A percentile compares a stretch with the other conserved stretches of the same genome.
These are phyloP conservation scores for Myiozetetes cayanensis DNA, from an alignment of 2,113 vertebrate species.

Conservation along the genomic window DNA sequence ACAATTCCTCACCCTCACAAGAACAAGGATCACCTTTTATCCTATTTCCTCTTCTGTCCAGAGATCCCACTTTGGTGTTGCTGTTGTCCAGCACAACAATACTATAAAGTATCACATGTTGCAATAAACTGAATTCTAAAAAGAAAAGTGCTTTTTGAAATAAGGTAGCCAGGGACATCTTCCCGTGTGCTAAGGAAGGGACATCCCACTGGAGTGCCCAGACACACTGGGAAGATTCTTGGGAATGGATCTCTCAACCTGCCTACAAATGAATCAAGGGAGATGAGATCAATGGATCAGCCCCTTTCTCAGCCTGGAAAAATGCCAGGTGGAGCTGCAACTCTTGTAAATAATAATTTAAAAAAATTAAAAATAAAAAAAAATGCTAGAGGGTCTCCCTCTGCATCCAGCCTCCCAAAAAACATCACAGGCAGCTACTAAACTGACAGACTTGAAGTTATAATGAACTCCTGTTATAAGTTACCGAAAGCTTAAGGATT, in stretches of 20 bases:
- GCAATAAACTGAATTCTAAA: not conserved
- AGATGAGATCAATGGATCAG: not conserved
- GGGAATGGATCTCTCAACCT: not conserved
- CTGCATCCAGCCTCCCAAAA: not conserved
- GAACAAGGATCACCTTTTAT: not conserved
- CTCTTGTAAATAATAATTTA: not conserved
- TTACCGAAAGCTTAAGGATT: not conserved
- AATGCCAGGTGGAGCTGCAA: not conserved
- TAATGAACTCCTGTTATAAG: not conserved
- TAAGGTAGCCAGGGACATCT: not conserved
- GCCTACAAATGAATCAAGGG: not conserved
- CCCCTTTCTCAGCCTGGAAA: not conserved
- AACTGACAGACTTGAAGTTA: not conserved
- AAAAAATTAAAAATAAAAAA: not conserved
- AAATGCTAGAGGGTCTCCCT: not conserved
- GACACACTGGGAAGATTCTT: not conserved
- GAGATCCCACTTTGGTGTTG: not conserved
- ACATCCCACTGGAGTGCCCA: rapidly evolving
- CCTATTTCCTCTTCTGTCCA: not conserved
- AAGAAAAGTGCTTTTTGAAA: not conserved
- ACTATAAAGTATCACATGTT: not conserved
- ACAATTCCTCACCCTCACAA: not conserved
- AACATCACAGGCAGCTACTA: not conserved
- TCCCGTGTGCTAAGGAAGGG: not conserved
- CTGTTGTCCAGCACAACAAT: not conserved